Conservation (phyloP, 2,888 invertebrate genomes). For the Aspidapion aeneum region DNA sequence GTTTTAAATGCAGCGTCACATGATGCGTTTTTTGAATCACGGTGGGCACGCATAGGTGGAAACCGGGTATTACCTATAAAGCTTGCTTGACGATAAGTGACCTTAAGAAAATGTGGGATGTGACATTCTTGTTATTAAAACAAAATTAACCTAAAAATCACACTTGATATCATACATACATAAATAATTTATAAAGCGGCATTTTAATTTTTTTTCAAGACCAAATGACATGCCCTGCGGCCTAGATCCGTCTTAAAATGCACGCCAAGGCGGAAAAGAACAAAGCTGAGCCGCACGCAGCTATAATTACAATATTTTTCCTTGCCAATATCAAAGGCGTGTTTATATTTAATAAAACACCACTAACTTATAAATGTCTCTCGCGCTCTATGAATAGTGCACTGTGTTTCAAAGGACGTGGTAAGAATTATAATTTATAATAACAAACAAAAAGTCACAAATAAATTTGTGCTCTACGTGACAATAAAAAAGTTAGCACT, state of each 20-base stretch:
- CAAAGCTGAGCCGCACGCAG: slow-evolving; percentile 21
- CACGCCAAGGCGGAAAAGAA: slow-evolving; percentile 14
- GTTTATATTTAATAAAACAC: slow-evolving; percentile 26
- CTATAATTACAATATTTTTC: slow-evolving; percentile 22
- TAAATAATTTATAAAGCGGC: neutral
- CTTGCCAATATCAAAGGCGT: slow-evolving; percentile 24
- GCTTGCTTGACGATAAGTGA: no score
- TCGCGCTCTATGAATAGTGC: no score
- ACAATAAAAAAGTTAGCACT: no score
- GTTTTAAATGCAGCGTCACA: no score
- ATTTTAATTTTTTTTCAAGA: neutral
- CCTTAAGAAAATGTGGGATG: neutral
- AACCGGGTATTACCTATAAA: no score
- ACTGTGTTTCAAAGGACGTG: no score
- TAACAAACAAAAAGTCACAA: no score
- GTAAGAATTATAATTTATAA: no score
- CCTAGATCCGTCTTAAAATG: neutral
- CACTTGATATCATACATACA: neutral
- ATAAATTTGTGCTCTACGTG: no score
- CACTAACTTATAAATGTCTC: no score
- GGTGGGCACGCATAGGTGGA: no score
- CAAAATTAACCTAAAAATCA: neutral
- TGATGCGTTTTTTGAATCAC: no score
- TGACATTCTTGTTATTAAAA: neutral
- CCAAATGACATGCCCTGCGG: neutral